Evolutionary conservation across 2,888 invertebrate genomes (phyloP).

Genomic region (Thereva unica): DNA sequence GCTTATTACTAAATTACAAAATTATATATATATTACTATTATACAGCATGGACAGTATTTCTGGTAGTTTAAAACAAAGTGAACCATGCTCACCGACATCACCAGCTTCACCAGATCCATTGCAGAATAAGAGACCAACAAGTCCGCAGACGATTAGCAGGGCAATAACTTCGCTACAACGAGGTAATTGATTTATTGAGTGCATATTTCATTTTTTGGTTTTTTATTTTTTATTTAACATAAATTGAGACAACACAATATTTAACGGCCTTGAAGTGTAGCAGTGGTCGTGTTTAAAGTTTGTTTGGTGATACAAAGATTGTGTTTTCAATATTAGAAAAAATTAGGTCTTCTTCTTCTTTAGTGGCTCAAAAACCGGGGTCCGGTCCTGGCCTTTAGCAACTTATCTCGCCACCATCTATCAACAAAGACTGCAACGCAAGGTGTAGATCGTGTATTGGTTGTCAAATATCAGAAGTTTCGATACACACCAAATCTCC

Average conservation of each 20-base stretch:
- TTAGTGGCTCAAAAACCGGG: no score
- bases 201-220: conserved; percentile 46
- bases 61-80: conserved; percentile 89
- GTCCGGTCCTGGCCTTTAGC: no score
- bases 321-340: no score
- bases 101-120: conserved; percentile 73
- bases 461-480: no score
- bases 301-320: no score
- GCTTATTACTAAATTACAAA: neutral
- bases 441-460: no score
- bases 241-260: neutral
- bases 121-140: conserved; percentile 55
- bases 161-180: conserved; percentile 61
- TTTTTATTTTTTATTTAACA: conserved; percentile 10
- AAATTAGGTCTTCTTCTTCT: no score
- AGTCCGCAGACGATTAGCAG: conserved; percentile 64
- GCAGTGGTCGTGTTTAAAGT: no score
- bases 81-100: conserved; percentile 89
- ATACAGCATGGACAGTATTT: conserved; percentile 86
- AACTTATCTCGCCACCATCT: no score
- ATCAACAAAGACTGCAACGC: no score
- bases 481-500: no score
- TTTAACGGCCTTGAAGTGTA: no score
- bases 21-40: conserved; percentile 17
- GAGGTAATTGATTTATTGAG: conserved; percentile 49